Percentiles rank a stretch among this genome's conserved stretches.
phyloP scores from a whole-genome alignment of 2,888 invertebrate genomes.

The Lissonota sp. region DNA sequence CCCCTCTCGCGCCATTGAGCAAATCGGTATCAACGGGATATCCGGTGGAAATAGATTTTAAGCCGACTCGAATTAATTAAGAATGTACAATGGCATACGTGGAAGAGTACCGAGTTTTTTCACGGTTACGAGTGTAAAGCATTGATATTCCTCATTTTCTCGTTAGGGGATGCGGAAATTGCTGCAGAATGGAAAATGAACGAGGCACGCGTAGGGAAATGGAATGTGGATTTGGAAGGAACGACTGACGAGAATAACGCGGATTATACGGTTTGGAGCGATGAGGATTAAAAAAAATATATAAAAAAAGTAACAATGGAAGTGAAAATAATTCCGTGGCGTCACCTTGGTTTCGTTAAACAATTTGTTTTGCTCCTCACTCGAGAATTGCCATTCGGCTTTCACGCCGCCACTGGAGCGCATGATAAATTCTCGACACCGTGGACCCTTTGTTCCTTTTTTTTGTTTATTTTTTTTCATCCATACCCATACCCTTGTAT shows the following conservation, averaged over 20 bases:
- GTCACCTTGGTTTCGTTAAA: constrained; percentile 45
- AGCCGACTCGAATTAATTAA: constrained; percentile 40
- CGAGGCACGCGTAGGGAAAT: not conserved
- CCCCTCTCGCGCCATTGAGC: constrained; percentile 29
- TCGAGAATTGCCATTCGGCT: constrained; percentile 21
- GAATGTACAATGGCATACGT: constrained; percentile 44
- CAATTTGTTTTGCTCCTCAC: constrained; percentile 27
- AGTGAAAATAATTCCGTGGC: constrained; percentile 1
- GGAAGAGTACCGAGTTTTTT: constrained; percentile 13
- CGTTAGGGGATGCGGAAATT: not conserved
- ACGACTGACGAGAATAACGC: not conserved
- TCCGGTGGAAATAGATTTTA: constrained; percentile 12
- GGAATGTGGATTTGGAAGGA: not conserved
- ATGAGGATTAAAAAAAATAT: not conserved
- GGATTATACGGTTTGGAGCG: not conserved
- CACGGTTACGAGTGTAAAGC: constrained; percentile 6
- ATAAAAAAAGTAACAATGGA: constrained; percentile 9
- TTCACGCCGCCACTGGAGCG: not conserved
- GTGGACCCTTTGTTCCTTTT: not conserved
- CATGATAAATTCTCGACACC: constrained; percentile 43
- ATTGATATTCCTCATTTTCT: constrained; percentile 2
- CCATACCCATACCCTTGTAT: too few relatives aligned
- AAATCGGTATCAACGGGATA: constrained; percentile 46
- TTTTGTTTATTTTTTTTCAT: not conserved
- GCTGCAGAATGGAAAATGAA: constrained; percentile 13